Evolutionary conservation across 2,113 vertebrate genomes (phyloP).

Genomic region (Amblyornis subalaris): DNA sequence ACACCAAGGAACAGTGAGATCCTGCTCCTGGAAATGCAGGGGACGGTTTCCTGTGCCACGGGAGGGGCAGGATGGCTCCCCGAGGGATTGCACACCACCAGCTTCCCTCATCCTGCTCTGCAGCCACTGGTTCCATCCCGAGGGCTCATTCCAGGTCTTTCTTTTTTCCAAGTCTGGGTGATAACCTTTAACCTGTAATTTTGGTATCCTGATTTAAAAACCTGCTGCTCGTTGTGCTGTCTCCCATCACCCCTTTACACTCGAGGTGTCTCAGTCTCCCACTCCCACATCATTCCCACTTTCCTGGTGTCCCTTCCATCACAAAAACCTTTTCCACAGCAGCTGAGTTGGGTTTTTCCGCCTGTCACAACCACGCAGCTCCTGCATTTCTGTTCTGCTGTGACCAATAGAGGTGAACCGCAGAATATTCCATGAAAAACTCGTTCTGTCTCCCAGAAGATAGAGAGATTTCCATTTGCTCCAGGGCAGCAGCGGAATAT

Average conservation of each 20-base stretch:
- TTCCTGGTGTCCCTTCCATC: background rate
- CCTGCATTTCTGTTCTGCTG: background rate
- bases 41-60: background rate
- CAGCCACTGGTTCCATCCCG: background rate
- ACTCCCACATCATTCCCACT: background rate
- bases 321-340: background rate
- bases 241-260: background rate
- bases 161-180: background rate
- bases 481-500: background rate
- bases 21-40: background rate
- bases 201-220: background rate
- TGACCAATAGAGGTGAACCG: background rate
- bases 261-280: background rate
- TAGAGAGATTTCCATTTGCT: background rate
- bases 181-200: background rate
- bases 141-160: background rate
- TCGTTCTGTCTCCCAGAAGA: background rate
- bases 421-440: background rate
- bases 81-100: background rate
- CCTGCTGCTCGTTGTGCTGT: background rate
- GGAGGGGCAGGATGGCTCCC: background rate
- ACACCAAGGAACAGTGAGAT: background rate
- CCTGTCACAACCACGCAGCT: background rate
- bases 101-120: background rate
- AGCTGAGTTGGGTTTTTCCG: background rate